Percentiles rank a stretch among this genome's conserved stretches.
Evolutionary conservation across 2,797 vertebrate species (phyloP).

Genomic region (Pangasius macronema): DNA sequence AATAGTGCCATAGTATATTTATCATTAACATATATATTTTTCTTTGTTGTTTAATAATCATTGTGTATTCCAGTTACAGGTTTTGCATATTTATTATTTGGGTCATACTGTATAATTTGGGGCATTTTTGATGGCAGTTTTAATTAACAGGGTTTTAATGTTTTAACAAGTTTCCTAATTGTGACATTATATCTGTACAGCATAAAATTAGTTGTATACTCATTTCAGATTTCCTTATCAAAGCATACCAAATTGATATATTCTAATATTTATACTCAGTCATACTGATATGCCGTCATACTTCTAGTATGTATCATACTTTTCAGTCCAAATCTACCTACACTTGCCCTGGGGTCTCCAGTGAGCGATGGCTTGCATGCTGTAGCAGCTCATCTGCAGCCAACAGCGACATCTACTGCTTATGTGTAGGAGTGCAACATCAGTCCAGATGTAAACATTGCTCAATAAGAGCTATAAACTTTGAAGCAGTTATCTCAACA

Average conservation of each 20-base stretch:
- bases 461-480: background rate
- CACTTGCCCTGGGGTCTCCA: conserved; percentile 10
- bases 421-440: background rate
- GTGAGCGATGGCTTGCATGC: conserved; percentile 14
- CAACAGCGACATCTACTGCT: conserved; percentile 54
- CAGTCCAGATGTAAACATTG: background rate
- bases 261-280: background rate
- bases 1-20: too few relatives aligned
- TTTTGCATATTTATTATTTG: too few relatives aligned
- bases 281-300: background rate
- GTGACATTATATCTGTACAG: background rate
- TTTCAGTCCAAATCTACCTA: background rate
- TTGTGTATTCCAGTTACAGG: too few relatives aligned
- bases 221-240: background rate
- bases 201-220: background rate
- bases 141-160: too few relatives aligned
- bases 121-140: too few relatives aligned
- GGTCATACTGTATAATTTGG: too few relatives aligned
- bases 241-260: background rate
- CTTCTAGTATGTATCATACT: background rate
- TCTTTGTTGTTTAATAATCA: too few relatives aligned
- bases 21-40: too few relatives aligned
- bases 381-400: background rate
- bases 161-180: background rate
- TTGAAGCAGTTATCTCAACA: background rate